These are phyloP conservation scores for Coptodon bakossiorum DNA, from an alignment of 2,113 vertebrate species.

Conservation along the genomic window DNA sequence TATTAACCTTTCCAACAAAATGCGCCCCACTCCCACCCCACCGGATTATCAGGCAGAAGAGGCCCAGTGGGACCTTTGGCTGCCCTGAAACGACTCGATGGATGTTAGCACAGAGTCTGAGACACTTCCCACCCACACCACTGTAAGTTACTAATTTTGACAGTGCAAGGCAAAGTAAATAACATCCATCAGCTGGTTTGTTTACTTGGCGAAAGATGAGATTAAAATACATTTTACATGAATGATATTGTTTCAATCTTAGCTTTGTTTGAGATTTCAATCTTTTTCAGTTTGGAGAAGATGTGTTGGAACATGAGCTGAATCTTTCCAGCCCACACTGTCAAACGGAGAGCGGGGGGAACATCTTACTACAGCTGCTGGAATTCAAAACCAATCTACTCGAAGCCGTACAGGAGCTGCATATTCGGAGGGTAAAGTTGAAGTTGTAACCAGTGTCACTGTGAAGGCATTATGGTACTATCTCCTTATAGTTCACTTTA, in stretches of 20 bases:
- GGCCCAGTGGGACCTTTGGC: background rate
- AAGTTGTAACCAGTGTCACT: background rate
- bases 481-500: background rate
- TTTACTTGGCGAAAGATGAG: background rate
- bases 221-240: background rate
- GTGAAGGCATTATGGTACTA: background rate
- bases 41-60: conserved; percentile 9
- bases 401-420: conserved; percentile 85
- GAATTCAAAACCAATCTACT: conserved; percentile 85
- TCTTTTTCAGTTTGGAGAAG: background rate
- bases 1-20: conserved; percentile 46
- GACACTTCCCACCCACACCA: background rate
- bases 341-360: conserved; percentile 66
- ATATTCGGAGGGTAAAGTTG: conserved; percentile 80
- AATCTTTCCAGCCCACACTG: conserved; percentile 2
- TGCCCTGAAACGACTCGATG: conserved; percentile 32
- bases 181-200: background rate
- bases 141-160: conserved; percentile 31
- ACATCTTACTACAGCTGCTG: conserved; percentile 79
- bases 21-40: background rate
- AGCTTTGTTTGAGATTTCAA: background rate
- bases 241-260: background rate
- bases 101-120: conserved; percentile 15
- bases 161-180: background rate
- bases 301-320: background rate